Conservation (phyloP, 2,888 invertebrate species). For the Ophonus ardosiacus region DNA sequence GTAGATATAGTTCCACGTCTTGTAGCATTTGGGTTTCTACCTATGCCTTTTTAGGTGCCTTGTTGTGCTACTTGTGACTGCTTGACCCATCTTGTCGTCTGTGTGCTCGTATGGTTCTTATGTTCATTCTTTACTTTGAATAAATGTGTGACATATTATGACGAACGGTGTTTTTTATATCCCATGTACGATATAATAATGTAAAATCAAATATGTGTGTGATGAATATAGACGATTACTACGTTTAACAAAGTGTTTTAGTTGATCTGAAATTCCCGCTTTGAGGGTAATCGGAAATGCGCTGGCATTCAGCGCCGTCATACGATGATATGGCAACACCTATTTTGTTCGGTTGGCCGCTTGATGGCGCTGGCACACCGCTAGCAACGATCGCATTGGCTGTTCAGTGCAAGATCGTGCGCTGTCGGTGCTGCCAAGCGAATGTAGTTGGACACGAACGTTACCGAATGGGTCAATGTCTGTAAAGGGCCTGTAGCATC, state of each 20-base stretch:
- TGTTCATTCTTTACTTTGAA: slow-evolving; percentile 71
- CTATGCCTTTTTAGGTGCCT: slow-evolving; percentile 72
- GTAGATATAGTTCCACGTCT: slow-evolving; percentile 62
- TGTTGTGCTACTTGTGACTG: slow-evolving; percentile 67
- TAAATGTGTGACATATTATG: slow-evolving; percentile 72
- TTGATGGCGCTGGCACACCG: slow-evolving; percentile 64
- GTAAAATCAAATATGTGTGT: slow-evolving; percentile 50
- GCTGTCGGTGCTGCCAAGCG: slow-evolving; percentile 77
- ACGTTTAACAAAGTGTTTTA: slow-evolving; percentile 25
- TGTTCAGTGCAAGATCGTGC: slow-evolving; percentile 68
- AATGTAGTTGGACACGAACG: slow-evolving; percentile 81
- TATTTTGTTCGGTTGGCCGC: slow-evolving; percentile 9
- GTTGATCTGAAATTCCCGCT: slow-evolving; percentile 39
- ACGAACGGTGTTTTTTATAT: slow-evolving; percentile 57
- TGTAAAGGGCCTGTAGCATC: slow-evolving; percentile 81
- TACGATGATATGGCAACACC: slow-evolving; percentile 59
- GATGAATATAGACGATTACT: slow-evolving; percentile 44
- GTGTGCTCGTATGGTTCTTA: slow-evolving; percentile 64
- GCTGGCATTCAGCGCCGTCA: slow-evolving; percentile 57
- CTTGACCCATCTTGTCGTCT: slow-evolving; percentile 61
- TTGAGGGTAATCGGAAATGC: slow-evolving; percentile 41
- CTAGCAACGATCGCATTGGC: slow-evolving; percentile 59
- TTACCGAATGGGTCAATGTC: slow-evolving; percentile 84
- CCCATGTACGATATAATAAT: slow-evolving; percentile 43
- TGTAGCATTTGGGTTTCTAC: slow-evolving; percentile 65